Evolutionary conservation across 2,888 invertebrate species (phyloP).

Genomic region (Latrodectus hesperus): DNA sequence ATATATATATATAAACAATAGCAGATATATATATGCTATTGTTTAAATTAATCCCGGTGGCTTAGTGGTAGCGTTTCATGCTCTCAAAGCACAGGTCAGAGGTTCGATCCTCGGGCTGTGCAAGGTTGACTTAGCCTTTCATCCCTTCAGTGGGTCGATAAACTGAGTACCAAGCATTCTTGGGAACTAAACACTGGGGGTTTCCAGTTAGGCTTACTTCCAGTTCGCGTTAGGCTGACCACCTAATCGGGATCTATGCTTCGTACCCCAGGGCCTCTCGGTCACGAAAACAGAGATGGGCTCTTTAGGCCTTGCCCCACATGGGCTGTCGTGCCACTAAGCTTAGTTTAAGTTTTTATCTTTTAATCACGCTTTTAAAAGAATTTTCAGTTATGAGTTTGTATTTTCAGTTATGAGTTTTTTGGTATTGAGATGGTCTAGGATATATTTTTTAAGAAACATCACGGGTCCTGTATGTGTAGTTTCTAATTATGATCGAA

Average conservation of each 20-base stretch:
- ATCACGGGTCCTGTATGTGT: too few species aligned
- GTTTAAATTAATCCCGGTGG: too few species aligned
- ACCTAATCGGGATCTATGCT: background rate
- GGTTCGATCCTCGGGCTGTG: background rate
- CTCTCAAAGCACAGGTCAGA: background rate
- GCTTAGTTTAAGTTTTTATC: background rate
- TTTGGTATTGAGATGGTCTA: too few species aligned
- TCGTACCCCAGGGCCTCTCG: background rate
- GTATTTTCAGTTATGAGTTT: too few species aligned
- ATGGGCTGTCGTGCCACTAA: conserved; percentile 9
- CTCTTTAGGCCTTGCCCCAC: background rate
- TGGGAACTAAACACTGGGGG: background rate
- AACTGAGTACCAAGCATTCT: background rate
- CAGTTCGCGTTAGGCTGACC: background rate
- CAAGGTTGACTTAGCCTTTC: background rate
- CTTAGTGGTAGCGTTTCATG: too few species aligned
- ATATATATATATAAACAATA: too few species aligned
- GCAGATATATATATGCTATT: too few species aligned
- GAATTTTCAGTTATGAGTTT: too few species aligned
- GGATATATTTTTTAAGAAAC: too few species aligned
- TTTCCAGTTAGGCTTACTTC: too few species aligned
- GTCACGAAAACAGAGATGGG: background rate
- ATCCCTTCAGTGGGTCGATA: background rate
- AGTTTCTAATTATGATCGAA: too few species aligned
- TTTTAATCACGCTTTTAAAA: too few species aligned